Evolutionary conservation across 2,888 invertebrate genomes (phyloP), one percentile per base, ranked within the genome.

Genomic region (Xiphydria camelus): DNA sequence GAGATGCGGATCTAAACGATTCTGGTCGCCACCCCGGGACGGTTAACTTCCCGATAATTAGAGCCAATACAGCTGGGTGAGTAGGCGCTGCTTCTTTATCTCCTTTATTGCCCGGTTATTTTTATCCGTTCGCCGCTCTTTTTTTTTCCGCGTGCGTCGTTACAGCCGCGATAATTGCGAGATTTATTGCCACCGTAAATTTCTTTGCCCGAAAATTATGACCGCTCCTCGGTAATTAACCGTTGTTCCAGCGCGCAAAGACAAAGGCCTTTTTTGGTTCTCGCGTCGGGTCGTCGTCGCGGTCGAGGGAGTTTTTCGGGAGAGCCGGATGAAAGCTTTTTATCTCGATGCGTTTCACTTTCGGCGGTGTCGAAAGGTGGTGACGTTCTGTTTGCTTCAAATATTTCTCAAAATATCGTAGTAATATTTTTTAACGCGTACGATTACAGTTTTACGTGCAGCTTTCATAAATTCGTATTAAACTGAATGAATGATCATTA

Each of bases 11-110:
- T 44, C 43, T 44, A 44, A 44, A 38, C 44, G 40, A 18, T 46
- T 43, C 20, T 36, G 21, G 17, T 19, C 22, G 15, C 18, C 19
- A 23, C 19, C 25, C 37, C 47, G 37, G 36, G 14, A 26, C 33
- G 23, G 22, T 34, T 41, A 42, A 44, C 41, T 54, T 53, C 25
- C 48, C 36, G 51, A 55, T 59, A 59, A 61, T 62, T 63, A 57
- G 39, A 37, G 20, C 41, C 45, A 41, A 32, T 41, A 23, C 33
- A 33, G 37, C 40, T 29, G 14, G 29, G 36, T 9, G 19, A 21
- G 36, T 14, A 21, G 18, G 38, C 29, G 43, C 26, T 21, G 25
- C 31, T 20, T 37, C 37, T 38, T 43, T 47, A 55, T 38, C 44
- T 53, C n/a, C n/a, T 51, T 56, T 57, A 59, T 18, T 45, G 26